Percentiles rank a stretch among this genome's conserved stretches.
These are phyloP conservation scores for Cheilosia grossa DNA, from an alignment of 2,888 invertebrate genomes.

Conservation along the genomic window DNA sequence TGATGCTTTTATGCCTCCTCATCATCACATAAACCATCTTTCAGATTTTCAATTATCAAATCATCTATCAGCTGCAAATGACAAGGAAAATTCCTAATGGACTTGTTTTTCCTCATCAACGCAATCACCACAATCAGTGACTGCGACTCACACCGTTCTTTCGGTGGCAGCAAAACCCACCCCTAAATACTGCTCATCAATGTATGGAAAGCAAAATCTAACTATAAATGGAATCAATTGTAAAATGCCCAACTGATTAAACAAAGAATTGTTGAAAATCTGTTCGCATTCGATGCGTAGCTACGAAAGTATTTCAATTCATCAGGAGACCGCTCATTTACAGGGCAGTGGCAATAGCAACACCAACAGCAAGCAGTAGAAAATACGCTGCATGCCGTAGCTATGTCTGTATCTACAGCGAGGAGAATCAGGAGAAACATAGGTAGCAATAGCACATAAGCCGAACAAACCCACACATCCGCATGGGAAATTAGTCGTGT, in stretches of 20 bases:
- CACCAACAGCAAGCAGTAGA: not conserved
- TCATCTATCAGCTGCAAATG: no score
- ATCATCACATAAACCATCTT: no score
- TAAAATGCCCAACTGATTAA: not conserved
- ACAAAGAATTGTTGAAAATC: not conserved
- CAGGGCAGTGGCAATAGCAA: not conserved
- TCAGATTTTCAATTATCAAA: no score
- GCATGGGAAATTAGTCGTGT: conserved; percentile 53
- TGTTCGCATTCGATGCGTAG: not conserved
- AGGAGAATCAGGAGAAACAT: conserved; percentile 36
- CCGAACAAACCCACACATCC: conserved; percentile 30
- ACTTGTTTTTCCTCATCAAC: no score
- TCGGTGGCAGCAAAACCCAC: no score
- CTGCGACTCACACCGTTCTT: no score
- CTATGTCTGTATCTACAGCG: not conserved
- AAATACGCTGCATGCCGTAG: not conserved
- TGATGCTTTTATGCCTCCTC: no score
- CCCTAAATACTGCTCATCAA: not conserved
- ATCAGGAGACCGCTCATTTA: not conserved
- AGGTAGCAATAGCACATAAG: conserved; percentile 20
- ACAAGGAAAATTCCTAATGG: no score
- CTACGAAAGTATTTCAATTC: no score
- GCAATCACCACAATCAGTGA: no score
- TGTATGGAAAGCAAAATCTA: not conserved
- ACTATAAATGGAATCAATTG: not conserved